Percentiles rank a stretch among this genome's conserved stretches.
These are phyloP conservation scores for Tenebrosternarchus preto DNA, from an alignment of 2,113 vertebrate species.

Conservation along the genomic window DNA sequence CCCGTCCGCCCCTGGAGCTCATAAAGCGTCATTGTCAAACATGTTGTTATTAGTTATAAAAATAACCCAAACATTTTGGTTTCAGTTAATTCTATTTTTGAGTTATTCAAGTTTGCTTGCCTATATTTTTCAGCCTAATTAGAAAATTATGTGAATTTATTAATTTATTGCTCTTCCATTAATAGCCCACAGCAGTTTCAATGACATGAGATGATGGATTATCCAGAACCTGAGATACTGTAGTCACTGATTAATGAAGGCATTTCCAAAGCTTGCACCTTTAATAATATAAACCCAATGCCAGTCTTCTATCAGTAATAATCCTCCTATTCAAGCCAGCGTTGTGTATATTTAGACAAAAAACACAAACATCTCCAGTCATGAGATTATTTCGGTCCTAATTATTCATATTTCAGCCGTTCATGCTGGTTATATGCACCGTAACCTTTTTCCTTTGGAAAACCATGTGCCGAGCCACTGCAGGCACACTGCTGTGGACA, in stretches of 20 bases:
- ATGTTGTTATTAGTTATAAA: too few relatives aligned
- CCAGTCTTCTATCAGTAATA: neutral
- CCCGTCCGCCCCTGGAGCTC: too few relatives aligned
- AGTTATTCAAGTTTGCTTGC: neutral
- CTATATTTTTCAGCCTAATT: neutral
- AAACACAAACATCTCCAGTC: neutral
- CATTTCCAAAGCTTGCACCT: neutral
- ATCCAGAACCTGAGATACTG: neutral
- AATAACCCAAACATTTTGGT: neutral
- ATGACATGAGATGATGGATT: neutral
- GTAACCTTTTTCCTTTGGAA: constrained; percentile 8
- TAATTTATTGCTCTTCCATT: neutral
- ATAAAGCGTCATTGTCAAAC: too few relatives aligned
- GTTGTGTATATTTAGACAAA: neutral
- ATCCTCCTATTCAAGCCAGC: neutral
- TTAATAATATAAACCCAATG: neutral
- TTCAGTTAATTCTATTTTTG: neutral
- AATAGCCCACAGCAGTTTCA: neutral
- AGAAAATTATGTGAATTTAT: neutral
- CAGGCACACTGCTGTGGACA: constrained; percentile 23
- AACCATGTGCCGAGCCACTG: constrained; percentile 41
- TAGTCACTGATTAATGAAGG: neutral
- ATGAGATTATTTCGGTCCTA: constrained; percentile 1
- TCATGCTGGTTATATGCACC: constrained; percentile 6
- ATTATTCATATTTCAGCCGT: constrained; percentile 7